phyloP scores from a whole-genome alignment of 2,888 invertebrate species.

The Torymus texanus region DNA sequence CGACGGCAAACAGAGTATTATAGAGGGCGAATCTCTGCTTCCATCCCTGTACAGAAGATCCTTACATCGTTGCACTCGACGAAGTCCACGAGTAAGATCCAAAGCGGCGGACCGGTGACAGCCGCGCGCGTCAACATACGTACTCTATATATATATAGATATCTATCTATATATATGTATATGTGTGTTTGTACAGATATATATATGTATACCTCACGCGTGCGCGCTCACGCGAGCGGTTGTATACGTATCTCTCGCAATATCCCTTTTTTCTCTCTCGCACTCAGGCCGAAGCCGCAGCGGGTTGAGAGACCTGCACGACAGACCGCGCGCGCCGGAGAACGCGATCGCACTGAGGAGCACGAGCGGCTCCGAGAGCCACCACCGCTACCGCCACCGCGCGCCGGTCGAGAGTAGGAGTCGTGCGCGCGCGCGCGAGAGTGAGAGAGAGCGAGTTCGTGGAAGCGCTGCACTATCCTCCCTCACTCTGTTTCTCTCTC shows the following conservation, averaged over 20 bases:
- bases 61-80: slow-evolving; percentile 14
- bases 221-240: too few relatives aligned
- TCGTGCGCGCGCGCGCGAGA: background rate
- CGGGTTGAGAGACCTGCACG: background rate
- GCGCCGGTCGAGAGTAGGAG: background rate
- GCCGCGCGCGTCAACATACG: background rate
- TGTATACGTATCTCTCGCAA: background rate
- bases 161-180: background rate
- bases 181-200: background rate
- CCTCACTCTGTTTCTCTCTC: background rate
- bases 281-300: background rate
- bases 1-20: too few relatives aligned
- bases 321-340: slow-evolving; percentile 45
- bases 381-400: background rate
- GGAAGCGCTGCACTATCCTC: too few relatives aligned
- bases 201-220: background rate
- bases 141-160: background rate
- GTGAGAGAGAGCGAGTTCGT: too few relatives aligned
- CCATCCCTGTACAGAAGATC: background rate
- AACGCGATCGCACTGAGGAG: slow-evolving; percentile 55
- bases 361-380: background rate
- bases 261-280: background rate
- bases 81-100: background rate
- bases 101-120: background rate
- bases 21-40: too few relatives aligned